A percentile compares a stretch with the other conserved stretches of the same genome.
Evolutionary conservation across 2,797 vertebrate species (phyloP).

Genomic region (Serranus cabrilla): DNA sequence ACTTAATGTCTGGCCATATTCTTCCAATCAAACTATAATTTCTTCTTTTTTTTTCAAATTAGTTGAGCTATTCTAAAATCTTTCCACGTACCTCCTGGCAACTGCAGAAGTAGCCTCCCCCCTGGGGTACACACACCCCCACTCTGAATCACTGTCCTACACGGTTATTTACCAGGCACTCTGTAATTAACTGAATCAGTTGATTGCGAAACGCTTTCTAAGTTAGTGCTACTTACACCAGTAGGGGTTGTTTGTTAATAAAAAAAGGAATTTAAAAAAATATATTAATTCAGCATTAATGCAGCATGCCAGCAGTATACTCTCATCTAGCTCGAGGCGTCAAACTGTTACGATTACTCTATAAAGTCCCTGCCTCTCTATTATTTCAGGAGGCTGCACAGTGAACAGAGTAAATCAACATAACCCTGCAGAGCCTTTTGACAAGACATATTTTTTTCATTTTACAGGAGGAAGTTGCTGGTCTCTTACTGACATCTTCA

Average conservation of each 20-base stretch:
- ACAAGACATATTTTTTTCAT: slow-evolving; percentile 63
- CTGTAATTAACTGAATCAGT: slow-evolving; percentile 19
- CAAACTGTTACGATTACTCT: slow-evolving; percentile 50
- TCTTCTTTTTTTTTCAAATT: too few species aligned
- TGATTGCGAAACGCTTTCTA: slow-evolving; percentile 29
- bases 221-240: slow-evolving; percentile 7
- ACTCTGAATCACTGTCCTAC: too few species aligned
- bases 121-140: too few species aligned
- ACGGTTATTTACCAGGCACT: not conserved
- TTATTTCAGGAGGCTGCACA: slow-evolving; percentile 59
- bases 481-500: slow-evolving; percentile 58
- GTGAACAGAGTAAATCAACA: slow-evolving; percentile 65
- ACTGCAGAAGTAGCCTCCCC: too few species aligned
- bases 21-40: too few species aligned
- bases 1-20: too few species aligned
- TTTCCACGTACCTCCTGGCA: too few species aligned
- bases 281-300: slow-evolving; percentile 44
- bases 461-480: slow-evolving; percentile 63
- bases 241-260: slow-evolving; percentile 18
- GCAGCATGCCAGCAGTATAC: slow-evolving; percentile 36
- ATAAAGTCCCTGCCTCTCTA: slow-evolving; percentile 54
- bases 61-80: too few species aligned
- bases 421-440: slow-evolving; percentile 57
- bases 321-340: slow-evolving; percentile 38
- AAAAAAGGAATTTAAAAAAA: not conserved